Conservation (phyloP, 1,140 invertebrate species). For the Asobara japonica region DNA sequence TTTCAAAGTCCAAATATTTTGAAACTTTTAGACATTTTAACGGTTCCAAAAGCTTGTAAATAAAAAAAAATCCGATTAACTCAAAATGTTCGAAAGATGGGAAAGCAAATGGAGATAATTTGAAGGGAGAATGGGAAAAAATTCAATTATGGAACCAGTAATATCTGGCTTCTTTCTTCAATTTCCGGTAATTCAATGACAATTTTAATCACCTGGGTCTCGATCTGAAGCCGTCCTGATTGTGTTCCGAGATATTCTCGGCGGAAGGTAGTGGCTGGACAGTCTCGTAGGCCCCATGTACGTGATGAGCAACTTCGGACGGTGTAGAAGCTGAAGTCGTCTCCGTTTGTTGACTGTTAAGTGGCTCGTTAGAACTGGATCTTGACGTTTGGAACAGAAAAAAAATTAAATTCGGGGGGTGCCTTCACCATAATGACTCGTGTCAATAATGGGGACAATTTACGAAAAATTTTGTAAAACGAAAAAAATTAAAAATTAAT, state of each 20-base stretch:
- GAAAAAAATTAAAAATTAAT: too few relatives aligned
- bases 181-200: not conserved
- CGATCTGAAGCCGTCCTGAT: slow-evolving; percentile 44
- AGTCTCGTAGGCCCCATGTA: slow-evolving; percentile 24
- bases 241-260: slow-evolving; percentile 36
- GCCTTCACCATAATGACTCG: too few relatives aligned
- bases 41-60: too few relatives aligned
- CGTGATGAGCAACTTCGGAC: slow-evolving; percentile 41
- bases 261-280: slow-evolving; percentile 40
- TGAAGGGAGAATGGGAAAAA: not conserved
- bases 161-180: not conserved
- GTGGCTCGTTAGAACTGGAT: slow-evolving; percentile 40
- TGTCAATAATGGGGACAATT: too few relatives aligned
- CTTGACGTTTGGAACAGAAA: slow-evolving; percentile 17
- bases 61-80: too few relatives aligned
- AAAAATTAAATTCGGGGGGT: slow-evolving; percentile 18
- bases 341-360: slow-evolving; percentile 50
- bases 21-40: too few relatives aligned
- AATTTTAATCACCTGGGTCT: slow-evolving; percentile 47
- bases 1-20: too few relatives aligned
- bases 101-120: not conserved
- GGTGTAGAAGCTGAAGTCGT: slow-evolving; percentile 35
- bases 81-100: too few relatives aligned
- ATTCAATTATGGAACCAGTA: not conserved
- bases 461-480: too few relatives aligned